phyloP scores from a whole-genome alignment of 2,888 invertebrate species.

The Vanessa cardui region DNA sequence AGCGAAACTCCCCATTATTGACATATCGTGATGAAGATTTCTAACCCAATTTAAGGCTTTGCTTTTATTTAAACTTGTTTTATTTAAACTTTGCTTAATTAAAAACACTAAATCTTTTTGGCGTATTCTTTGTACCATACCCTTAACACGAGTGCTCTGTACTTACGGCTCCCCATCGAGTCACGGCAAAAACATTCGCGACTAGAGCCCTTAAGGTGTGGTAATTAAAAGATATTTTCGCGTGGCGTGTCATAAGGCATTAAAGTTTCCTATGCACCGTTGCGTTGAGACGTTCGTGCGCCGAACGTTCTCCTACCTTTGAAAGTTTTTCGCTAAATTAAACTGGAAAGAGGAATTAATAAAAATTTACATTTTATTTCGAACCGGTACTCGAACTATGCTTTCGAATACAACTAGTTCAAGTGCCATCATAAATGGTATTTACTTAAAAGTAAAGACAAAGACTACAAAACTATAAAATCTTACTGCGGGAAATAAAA shows the following conservation, averaged over 20 bases:
- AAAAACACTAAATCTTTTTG: not conserved
- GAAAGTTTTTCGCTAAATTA: constrained; percentile 65
- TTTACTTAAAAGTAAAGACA: not conserved
- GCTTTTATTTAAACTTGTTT: no score
- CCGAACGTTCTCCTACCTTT: constrained; percentile 63
- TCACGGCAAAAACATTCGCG: constrained; percentile 55
- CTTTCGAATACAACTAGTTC: constrained; percentile 30
- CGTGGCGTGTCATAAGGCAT: constrained; percentile 68
- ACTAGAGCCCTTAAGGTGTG: constrained; percentile 72
- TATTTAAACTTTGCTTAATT: no score
- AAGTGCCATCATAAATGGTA: not conserved
- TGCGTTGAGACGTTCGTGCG: constrained; percentile 58
- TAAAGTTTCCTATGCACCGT: constrained; percentile 59
- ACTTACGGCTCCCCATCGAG: constrained; percentile 57
- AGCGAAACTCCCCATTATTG: no score
- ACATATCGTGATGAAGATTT: no score
- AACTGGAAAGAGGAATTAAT: constrained; percentile 66
- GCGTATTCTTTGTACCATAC: constrained; percentile 47
- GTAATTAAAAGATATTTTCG: constrained; percentile 76
- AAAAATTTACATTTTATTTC: constrained; percentile 51
- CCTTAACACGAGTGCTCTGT: constrained; percentile 59
- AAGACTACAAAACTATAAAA: not conserved
- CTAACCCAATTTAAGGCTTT: no score
- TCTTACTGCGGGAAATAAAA: not conserved
- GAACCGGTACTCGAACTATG: constrained; percentile 23